Conservation (phyloP, 2,797 vertebrate genomes). For the Crax fasciolata region DNA sequence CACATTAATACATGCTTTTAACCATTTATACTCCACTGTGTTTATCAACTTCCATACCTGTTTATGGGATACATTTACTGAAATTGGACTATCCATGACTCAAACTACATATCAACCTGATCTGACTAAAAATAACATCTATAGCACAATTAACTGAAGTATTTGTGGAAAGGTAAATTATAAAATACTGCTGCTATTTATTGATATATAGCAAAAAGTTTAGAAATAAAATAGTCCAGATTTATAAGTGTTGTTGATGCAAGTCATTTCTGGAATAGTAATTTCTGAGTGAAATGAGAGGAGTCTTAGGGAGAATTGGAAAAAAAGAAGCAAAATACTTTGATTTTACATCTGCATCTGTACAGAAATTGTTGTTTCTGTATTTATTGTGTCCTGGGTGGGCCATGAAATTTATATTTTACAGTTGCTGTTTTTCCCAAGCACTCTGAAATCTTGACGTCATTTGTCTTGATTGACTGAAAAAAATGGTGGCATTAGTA, state of each 20-base stretch:
- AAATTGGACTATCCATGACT: not conserved
- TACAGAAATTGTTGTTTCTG: not conserved
- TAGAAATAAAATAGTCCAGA: not conserved
- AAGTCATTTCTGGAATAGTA: not conserved
- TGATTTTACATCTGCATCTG: not conserved
- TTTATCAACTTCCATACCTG: not conserved
- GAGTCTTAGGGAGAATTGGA: not conserved
- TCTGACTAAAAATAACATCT: not conserved
- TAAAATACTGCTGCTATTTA: not conserved
- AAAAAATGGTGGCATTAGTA: slow-evolving; percentile 16
- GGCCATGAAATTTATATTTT: not conserved
- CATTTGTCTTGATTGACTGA: not conserved
- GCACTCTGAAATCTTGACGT: not conserved
- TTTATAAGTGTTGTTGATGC: not conserved
- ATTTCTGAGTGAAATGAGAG: not conserved
- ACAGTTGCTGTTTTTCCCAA: slow-evolving; percentile 5
- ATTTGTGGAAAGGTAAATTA: not conserved
- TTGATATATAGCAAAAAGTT: not conserved
- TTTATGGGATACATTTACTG: not conserved
- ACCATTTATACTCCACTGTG: not conserved
- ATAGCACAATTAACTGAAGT: not conserved
- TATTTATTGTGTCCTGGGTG: not conserved
- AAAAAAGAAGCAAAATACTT: not conserved
- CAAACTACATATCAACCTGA: not conserved
- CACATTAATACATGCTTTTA: not conserved